phyloP scores from a whole-genome alignment of 2,113 vertebrate genomes.

The Vidua macroura region DNA sequence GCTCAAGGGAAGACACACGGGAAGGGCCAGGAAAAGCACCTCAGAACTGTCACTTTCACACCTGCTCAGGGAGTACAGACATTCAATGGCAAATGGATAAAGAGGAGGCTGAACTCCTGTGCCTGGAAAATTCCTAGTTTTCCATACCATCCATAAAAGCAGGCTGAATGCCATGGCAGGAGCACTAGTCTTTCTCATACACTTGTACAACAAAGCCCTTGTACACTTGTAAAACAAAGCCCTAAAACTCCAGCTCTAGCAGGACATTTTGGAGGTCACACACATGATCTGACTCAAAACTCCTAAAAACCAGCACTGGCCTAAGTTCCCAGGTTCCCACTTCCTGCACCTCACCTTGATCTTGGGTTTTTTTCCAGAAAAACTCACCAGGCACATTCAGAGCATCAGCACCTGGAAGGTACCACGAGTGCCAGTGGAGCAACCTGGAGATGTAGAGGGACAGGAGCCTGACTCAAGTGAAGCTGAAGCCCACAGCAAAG shows the following conservation, averaged over 20 bases:
- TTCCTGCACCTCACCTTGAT: rapidly evolving
- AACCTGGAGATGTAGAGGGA: background rate
- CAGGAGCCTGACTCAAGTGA: background rate
- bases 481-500: background rate
- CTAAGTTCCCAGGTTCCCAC: background rate
- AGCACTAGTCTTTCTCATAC: background rate
- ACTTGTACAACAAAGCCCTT: background rate
- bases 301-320: background rate
- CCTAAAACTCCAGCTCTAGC: background rate
- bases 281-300: background rate
- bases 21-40: background rate
- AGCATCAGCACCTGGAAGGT: background rate
- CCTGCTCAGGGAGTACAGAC: background rate
- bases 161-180: background rate
- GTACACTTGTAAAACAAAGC: background rate
- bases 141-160: background rate
- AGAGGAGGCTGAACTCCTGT: background rate
- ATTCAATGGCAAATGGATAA: background rate
- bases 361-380: background rate
- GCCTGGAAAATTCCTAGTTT: background rate
- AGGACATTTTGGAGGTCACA: background rate
- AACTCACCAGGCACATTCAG: background rate
- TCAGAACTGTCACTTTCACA: background rate
- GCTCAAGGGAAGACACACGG: background rate
- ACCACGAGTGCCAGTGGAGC: rapidly evolving